phyloP scores from a whole-genome alignment of 2,113 vertebrate species.

The Galeopterus variegatus region DNA sequence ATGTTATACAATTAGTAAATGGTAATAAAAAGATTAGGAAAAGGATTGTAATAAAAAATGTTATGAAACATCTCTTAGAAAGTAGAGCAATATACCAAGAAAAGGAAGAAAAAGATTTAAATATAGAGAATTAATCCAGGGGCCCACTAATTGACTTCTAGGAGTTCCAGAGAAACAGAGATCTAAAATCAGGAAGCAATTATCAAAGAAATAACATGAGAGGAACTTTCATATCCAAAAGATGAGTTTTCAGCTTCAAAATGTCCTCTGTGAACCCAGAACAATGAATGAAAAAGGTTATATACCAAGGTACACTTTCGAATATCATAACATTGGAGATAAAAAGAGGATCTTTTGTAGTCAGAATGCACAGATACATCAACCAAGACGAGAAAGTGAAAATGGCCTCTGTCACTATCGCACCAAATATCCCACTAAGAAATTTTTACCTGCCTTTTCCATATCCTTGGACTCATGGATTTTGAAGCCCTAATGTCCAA shows the following conservation, averaged over 20 bases:
- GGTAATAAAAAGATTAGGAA: neutral
- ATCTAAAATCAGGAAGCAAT: slow-evolving; percentile 32
- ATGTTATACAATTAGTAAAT: neutral
- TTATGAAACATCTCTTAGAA: neutral
- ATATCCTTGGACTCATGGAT: neutral
- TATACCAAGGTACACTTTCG: neutral
- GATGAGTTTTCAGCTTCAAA: slow-evolving; percentile 4
- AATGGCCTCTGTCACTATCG: neutral
- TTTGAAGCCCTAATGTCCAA: neutral
- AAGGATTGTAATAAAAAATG: slow-evolving; percentile 22
- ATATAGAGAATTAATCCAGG: neutral
- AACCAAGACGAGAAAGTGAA: neutral
- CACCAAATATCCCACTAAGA: neutral
- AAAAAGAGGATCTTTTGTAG: neutral
- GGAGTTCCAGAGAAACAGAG: neutral
- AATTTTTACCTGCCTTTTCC: neutral
- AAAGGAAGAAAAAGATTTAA: neutral
- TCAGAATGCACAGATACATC: neutral
- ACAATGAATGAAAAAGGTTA: slow-evolving; percentile 32
- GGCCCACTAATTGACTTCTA: neutral
- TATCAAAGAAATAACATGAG: neutral
- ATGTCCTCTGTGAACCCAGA: neutral
- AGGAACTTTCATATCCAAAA: neutral
- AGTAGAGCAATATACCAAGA: neutral
- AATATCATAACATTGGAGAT: neutral